Evolutionary conservation across 2,113 vertebrate species (phyloP), one percentile per base, ranked within the genome.

Genomic region (Pitta sordida): DNA sequence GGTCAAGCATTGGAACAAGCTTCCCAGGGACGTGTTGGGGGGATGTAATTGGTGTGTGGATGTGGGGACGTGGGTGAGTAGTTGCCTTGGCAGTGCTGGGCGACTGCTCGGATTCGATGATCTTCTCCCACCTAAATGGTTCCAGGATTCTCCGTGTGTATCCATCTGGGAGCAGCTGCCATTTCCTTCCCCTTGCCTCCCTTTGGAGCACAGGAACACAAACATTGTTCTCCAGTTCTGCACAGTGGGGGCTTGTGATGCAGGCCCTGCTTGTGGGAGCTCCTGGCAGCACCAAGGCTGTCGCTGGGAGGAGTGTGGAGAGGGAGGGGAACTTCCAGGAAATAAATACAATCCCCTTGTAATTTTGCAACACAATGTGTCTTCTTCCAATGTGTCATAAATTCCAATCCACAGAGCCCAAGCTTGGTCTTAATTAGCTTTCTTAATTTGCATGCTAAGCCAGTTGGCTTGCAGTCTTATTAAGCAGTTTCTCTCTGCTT

Each of bases 181-280:
- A 1, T 32, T 63, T 60, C 26, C 41, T 44, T 59, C 34, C 15
- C 0, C 64, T 64, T 4, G 1, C 21, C 36, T 85, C 27, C 36
- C 48, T 10, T 15, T 43, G 22, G 2, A 1, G 6, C 27, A 6
- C 5, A 6, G 2, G 9, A 27, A 29, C 3, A 0, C 58, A 26
- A 14, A 44, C 20, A 0, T 3, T 30, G 30, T 30, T 58, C 29
- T 56, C 19, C 29, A 15, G 53, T 27, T 52, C 29, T 63, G 13
- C 39, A 1, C 2, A 0, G 4, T 3, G 3, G 29, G 41, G 26
- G 4, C 51, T 63, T 36, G 18, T 15, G 12, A 12, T 23, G 26
- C 8, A 9, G 77, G 41, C 24, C 30, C 30, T 36, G 73, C 44
- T 1, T 2, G 0, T 34, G 21, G 27, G 29, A 30, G 12, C 41